Conservation (phyloP, 2,888 invertebrate genomes). For the Caenorhabditis becei region DNA sequence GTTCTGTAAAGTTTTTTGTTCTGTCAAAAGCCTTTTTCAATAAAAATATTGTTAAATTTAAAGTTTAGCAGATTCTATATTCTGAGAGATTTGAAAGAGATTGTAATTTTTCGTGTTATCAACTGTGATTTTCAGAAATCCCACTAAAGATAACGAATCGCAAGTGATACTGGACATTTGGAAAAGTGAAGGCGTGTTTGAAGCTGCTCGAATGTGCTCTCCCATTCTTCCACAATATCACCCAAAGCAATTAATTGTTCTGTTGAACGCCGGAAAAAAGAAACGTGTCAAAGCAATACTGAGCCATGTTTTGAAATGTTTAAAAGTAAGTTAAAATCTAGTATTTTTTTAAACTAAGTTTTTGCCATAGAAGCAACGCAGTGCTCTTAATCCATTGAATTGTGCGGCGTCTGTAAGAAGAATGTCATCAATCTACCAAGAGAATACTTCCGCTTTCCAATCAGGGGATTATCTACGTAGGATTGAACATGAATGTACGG, state of each 20-base stretch:
- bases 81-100: too few relatives aligned
- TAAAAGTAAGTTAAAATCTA: slow-evolving; percentile 72
- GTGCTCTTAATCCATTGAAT: slow-evolving; percentile 65
- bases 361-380: slow-evolving; percentile 31
- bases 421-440: slow-evolving; percentile 67
- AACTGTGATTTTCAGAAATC: slow-evolving; percentile 22
- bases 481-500: slow-evolving; percentile 72
- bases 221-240: slow-evolving; percentile 99
- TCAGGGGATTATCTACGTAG: slow-evolving; percentile 20
- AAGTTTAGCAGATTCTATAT: too few relatives aligned
- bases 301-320: slow-evolving; percentile 92
- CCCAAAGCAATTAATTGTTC: slow-evolving; percentile 97
- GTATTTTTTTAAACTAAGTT: neutral
- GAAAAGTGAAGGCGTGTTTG: slow-evolving; percentile 86
- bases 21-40: too few relatives aligned
- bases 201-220: slow-evolving; percentile 96
- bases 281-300: slow-evolving; percentile 98
- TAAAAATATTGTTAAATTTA: too few relatives aligned
- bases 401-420: slow-evolving; percentile 71
- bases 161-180: slow-evolving; percentile 57
- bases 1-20: neutral
- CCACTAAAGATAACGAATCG: slow-evolving; percentile 54
- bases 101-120: neutral
- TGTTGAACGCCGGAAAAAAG: slow-evolving; percentile 97
- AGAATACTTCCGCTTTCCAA: slow-evolving; percentile 8